A percentile compares a stretch with the other conserved stretches of the same genome.
Conservation (phyloP, 2,888 invertebrate genomes). For the Hofmannophila pseudospretella region DNA sequence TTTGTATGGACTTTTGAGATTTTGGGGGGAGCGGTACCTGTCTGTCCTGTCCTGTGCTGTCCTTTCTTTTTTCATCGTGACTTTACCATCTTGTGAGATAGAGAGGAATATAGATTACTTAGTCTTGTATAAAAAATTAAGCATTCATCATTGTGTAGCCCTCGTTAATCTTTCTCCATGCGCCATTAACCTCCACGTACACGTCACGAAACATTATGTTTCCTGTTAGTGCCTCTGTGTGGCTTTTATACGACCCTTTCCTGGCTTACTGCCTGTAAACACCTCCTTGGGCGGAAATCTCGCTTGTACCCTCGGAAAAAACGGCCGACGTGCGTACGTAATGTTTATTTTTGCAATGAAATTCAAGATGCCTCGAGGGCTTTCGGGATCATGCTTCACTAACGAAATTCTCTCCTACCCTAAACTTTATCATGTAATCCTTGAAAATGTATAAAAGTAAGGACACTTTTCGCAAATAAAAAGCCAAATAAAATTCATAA, state of each 20-base stretch:
- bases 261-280: constrained; percentile 8
- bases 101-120: no score
- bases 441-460: background rate
- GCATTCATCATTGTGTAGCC: background rate
- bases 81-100: no score
- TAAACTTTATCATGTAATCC: background rate
- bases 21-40: no score
- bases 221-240: constrained; percentile 1
- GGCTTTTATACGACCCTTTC: constrained; percentile 8
- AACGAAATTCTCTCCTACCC: no score
- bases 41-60: no score
- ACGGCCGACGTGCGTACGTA: constrained; percentile 1
- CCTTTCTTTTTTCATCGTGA: no score
- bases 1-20: no score
- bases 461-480: background rate
- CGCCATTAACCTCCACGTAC: constrained; percentile 2
- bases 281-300: constrained; percentile 6
- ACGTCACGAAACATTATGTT: constrained; percentile 4
- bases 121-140: no score
- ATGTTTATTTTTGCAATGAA: constrained; percentile 4
- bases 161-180: constrained; percentile 6
- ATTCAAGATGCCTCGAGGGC: background rate
- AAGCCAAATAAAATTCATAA: constrained; percentile 8
- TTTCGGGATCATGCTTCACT: background rate
- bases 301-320: constrained; percentile 2